phyloP scores from a whole-genome alignment of 2,888 invertebrate species.

The Caenorhabditis auriculariae region DNA sequence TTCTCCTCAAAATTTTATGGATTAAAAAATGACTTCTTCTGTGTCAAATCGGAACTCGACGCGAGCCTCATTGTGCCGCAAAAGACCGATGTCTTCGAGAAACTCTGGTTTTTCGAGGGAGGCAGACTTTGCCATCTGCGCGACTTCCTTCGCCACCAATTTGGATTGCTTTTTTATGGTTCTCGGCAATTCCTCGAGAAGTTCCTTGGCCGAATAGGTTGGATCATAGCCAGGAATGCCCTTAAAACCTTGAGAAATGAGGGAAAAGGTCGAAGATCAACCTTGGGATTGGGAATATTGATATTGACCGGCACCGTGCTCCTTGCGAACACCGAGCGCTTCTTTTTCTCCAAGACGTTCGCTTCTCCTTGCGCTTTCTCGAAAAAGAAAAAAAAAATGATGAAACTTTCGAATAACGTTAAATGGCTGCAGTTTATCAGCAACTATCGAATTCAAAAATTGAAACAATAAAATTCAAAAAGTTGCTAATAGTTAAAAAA shows the following conservation, averaged over 20 bases:
- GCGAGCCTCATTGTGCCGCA: conserved; percentile 49
- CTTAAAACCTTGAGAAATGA: conserved; percentile 5
- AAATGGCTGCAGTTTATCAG: no score
- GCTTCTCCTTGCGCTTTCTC: conserved; percentile 13
- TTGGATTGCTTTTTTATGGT: conserved; percentile 41
- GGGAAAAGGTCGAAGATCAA: neutral
- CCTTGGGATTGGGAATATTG: conserved; percentile 49
- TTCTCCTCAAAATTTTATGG: no score
- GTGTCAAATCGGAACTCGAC: conserved; percentile 53
- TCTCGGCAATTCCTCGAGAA: conserved; percentile 39
- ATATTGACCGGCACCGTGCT: conserved; percentile 47
- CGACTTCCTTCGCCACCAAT: conserved; percentile 32
- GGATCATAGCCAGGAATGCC: conserved; percentile 48
- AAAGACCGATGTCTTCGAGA: conserved; percentile 35
- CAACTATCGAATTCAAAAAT: no score
- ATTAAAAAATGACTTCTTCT: conserved; percentile 38
- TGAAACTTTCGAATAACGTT: no score
- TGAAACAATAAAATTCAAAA: no score
- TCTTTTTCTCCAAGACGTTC: conserved; percentile 25
- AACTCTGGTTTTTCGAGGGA: conserved; percentile 36
- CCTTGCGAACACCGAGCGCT: conserved; percentile 30
- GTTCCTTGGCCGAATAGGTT: conserved; percentile 42
- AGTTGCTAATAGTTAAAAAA: no score
- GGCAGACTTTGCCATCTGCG: conserved; percentile 13
- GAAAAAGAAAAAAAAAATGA: neutral